Percentiles rank a stretch among this genome's conserved stretches.
These are phyloP conservation scores for Forbesichthys papilliferus DNA, from an alignment of 2,113 vertebrate species.

Conservation along the genomic window DNA sequence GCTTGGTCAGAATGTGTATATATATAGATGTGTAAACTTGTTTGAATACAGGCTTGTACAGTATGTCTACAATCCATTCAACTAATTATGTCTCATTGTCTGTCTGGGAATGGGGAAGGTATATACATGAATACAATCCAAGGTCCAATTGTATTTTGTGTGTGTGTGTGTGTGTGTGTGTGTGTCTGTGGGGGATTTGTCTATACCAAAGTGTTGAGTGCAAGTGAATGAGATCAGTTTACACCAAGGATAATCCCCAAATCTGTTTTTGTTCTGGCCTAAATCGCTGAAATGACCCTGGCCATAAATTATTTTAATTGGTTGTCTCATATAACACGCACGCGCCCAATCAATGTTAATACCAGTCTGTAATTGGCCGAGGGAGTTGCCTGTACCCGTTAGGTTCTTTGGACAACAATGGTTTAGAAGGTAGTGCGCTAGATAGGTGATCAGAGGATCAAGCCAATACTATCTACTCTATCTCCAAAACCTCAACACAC, in stretches of 20 bases:
- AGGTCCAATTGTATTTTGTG: conserved; percentile 51
- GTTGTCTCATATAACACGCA: conserved; percentile 73
- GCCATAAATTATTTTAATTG: conserved; percentile 82
- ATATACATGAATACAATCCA: conserved; percentile 41
- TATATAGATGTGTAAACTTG: neutral
- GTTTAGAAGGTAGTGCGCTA: conserved; percentile 56
- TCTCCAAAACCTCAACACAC: conserved; percentile 41
- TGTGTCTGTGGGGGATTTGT: conserved; percentile 39
- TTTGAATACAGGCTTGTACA: conserved; percentile 13
- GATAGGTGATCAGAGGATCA: conserved; percentile 69
- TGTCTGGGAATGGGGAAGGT: conserved; percentile 62
- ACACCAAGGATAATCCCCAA: conserved; percentile 76
- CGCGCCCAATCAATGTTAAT: conserved; percentile 66
- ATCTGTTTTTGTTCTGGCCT: conserved; percentile 75
- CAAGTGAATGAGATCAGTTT: conserved; percentile 76
- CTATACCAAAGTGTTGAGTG: conserved; percentile 40
- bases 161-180: conserved; percentile 23
- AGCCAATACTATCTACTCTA: conserved; percentile 16
- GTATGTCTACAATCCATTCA: conserved; percentile 1
- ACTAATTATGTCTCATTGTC: conserved; percentile 33
- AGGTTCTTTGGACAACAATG: conserved; percentile 74
- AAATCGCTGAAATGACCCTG: conserved; percentile 73
- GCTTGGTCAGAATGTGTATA: neutral
- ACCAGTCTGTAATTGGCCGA: conserved; percentile 65
- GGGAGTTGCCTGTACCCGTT: conserved; percentile 57